phyloP scores from a whole-genome alignment of 2,113 vertebrate genomes.

The Rynchops niger region DNA sequence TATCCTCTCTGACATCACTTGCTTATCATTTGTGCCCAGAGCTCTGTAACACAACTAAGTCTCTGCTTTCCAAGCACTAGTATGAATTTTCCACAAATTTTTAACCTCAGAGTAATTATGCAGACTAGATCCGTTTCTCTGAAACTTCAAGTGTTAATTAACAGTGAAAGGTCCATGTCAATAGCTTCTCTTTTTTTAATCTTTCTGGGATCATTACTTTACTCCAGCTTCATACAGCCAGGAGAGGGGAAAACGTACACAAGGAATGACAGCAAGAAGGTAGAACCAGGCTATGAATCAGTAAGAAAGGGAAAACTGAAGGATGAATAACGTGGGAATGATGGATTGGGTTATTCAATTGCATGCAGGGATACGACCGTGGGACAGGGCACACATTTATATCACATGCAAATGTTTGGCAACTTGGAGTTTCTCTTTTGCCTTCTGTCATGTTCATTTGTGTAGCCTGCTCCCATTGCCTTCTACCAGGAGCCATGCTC shows the following conservation, averaged over 20 bases:
- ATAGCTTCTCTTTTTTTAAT: neutral
- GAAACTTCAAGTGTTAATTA: neutral
- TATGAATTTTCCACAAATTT: neutral
- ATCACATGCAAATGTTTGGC: neutral
- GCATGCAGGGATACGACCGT: neutral
- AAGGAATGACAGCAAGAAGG: neutral
- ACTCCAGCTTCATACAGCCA: neutral
- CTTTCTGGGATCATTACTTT: neutral
- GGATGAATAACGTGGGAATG: neutral
- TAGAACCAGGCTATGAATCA: neutral
- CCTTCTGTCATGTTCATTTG: neutral
- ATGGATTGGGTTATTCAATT: neutral
- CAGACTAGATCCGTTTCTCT: neutral
- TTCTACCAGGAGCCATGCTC: neutral
- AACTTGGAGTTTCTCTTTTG: neutral
- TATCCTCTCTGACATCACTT: neutral
- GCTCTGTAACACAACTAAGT: neutral
- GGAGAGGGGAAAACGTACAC: neutral
- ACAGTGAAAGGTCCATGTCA: neutral
- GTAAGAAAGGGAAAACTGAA: neutral
- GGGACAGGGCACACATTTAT: neutral
- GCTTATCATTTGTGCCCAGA: neutral
- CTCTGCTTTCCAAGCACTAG: neutral
- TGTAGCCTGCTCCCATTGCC: accelerated
- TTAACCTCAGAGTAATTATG: neutral